Evolutionary conservation across 2,888 invertebrate genomes (phyloP).

Genomic region (Phymatocera aterrima): DNA sequence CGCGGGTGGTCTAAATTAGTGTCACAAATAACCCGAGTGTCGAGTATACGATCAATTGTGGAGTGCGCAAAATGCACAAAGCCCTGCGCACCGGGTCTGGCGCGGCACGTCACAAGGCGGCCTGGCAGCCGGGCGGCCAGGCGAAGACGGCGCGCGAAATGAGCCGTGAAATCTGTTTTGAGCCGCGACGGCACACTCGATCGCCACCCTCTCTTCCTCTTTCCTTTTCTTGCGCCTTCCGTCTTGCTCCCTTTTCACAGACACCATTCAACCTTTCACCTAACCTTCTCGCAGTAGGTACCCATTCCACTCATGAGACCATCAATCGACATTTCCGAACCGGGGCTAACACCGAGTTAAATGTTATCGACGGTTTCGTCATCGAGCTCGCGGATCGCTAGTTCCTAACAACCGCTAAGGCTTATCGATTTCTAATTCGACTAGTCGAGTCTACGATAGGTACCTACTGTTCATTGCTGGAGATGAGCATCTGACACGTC

Average conservation of each 20-base stretch:
- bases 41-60: slow-evolving; percentile 38
- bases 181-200: slow-evolving; percentile 41
- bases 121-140: slow-evolving; percentile 29
- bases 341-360: slow-evolving; percentile 12
- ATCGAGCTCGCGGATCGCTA: slow-evolving; percentile 5
- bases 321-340: slow-evolving; percentile 41
- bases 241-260: slow-evolving; percentile 10
- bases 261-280: slow-evolving; percentile 49
- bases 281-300: slow-evolving; percentile 51
- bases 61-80: slow-evolving; percentile 43
- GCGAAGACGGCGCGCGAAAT: slow-evolving; percentile 42
- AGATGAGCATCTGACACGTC: background rate
- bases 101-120: slow-evolving; percentile 39
- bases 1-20: slow-evolving; percentile 31
- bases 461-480: background rate
- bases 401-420: background rate
- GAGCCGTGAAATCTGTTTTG: slow-evolving; percentile 47
- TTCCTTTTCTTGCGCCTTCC: background rate
- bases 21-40: slow-evolving; percentile 27
- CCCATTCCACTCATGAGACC: slow-evolving; percentile 25
- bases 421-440: slow-evolving; percentile 35
- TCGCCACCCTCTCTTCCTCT: slow-evolving; percentile 35
- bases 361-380: slow-evolving; percentile 40
- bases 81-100: slow-evolving; percentile 16
- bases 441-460: background rate